A percentile compares a stretch with the other conserved stretches of the same genome.
Evolutionary conservation across 2,888 invertebrate species (phyloP).

Genomic region (Volucella inanis): DNA sequence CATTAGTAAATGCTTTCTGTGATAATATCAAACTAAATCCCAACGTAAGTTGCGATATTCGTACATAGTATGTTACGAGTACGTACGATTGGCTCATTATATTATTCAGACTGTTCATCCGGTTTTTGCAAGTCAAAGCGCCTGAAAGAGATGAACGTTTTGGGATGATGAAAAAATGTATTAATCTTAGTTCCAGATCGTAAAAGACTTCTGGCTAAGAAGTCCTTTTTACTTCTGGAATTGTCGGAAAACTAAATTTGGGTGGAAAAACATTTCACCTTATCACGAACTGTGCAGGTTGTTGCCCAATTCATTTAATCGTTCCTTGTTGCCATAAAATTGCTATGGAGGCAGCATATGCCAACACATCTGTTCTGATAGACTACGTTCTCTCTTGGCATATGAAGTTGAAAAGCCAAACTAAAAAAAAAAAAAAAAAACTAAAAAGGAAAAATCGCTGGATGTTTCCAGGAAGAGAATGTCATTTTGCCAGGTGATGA

Average conservation of each 20-base stretch:
- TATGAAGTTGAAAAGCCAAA: neutral
- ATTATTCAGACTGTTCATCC: no score
- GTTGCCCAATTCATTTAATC: slow-evolving; percentile 50
- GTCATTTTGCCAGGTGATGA: slow-evolving; percentile 49
- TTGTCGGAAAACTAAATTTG: neutral
- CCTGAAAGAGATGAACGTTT: no score
- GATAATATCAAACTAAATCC: neutral
- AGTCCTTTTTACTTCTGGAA: no score
- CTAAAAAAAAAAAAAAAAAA: no score
- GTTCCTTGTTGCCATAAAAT: slow-evolving; percentile 43
- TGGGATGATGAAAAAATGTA: no score
- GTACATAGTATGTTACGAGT: no score
- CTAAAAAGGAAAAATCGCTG: slow-evolving; percentile 14
- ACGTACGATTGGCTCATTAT: no score
- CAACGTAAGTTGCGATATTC: no score
- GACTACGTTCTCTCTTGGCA: slow-evolving; percentile 23
- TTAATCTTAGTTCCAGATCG: no score
- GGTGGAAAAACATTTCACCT: slow-evolving; percentile 42
- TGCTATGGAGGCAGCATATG: slow-evolving; percentile 19
- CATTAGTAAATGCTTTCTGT: neutral
- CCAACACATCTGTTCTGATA: slow-evolving; percentile 17
- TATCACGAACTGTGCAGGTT: slow-evolving; percentile 44
- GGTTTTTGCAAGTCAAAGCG: no score
- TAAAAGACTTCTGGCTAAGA: no score
- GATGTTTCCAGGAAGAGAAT: slow-evolving; percentile 29